phyloP scores from a whole-genome alignment of 2,797 vertebrate genomes.

The Brachyalestes nurse region DNA sequence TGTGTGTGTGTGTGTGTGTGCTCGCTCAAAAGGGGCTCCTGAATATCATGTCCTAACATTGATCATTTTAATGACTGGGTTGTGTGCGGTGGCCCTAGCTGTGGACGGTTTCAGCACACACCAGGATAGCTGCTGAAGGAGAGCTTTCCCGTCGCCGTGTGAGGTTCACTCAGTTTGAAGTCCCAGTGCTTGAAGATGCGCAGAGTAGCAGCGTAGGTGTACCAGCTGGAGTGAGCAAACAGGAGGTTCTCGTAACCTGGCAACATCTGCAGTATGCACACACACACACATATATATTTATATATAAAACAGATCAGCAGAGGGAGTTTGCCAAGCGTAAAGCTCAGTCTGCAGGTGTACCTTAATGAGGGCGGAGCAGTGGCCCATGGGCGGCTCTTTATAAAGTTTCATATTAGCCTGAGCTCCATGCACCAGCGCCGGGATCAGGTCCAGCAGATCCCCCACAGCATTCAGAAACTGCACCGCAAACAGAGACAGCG shows the following conservation, averaged over 20 bases:
- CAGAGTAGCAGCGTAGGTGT: constrained; percentile 84
- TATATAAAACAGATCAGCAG: no score
- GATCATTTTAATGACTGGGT: no score
- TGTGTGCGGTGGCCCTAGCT: no score
- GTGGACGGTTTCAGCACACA: constrained; percentile 42
- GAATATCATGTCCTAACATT: no score
- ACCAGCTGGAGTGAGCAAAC: constrained; percentile 88
- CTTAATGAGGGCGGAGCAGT: constrained; percentile 96
- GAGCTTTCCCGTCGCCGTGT: constrained; percentile 72
- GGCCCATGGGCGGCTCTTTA: constrained; percentile 86
- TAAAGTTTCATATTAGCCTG: constrained; percentile 37
- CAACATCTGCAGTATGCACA: constrained; percentile 72
- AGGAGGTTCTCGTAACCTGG: constrained; percentile 86
- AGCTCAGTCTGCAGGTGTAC: constrained; percentile 67
- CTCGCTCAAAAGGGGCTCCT: no score
- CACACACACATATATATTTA: background rate
- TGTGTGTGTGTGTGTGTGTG: no score
- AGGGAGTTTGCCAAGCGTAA: no score
- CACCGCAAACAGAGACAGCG: constrained; percentile 81
- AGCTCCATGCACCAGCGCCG: constrained; percentile 72
- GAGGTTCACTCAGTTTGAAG: constrained; percentile 76
- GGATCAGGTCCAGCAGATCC: constrained; percentile 91
- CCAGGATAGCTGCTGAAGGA: constrained; percentile 90
- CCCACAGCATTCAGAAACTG: constrained; percentile 88
- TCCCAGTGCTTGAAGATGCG: constrained; percentile 89